Percentiles rank a stretch among this genome's conserved stretches.
phyloP scores from a whole-genome alignment of 1,140 invertebrate genomes.

The Agraylea sexmaculata region DNA sequence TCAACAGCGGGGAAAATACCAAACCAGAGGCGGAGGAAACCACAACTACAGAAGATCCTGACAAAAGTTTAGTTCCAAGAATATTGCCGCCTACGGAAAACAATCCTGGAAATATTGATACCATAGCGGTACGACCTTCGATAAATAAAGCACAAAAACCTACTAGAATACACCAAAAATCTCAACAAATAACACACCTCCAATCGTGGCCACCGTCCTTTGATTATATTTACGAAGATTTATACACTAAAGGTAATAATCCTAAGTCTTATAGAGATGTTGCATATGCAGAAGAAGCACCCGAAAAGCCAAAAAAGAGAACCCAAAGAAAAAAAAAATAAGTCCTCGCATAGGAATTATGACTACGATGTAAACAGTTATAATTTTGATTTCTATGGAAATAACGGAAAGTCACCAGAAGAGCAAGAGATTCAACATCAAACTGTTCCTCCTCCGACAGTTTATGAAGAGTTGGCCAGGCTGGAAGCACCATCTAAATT shows the following conservation, averaged over 20 bases:
- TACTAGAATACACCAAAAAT: constrained; percentile 21
- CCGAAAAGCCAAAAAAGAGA: not conserved
- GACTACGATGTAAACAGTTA: constrained; percentile 15
- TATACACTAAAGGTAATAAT: constrained; percentile 12
- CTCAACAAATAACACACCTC: constrained; percentile 12
- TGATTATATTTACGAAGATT: constrained; percentile 13
- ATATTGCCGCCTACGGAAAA: constrained; percentile 37
- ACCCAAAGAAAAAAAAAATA: constrained; percentile 12
- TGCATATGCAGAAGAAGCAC: constrained; percentile 6
- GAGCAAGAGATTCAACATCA: constrained; percentile 10
- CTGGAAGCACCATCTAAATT: constrained; percentile 11
- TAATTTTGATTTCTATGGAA: constrained; percentile 18
- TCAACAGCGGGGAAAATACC: constrained; percentile 18
- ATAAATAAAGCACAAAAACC: constrained; percentile 36
- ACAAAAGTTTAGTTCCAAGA: constrained; percentile 28
- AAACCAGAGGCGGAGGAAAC: constrained; percentile 31
- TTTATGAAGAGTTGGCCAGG: constrained; percentile 15
- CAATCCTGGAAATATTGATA: constrained; percentile 37
- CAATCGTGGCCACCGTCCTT: constrained; percentile 15
- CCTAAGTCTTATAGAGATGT: constrained; percentile 4
- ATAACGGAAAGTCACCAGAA: constrained; percentile 8
- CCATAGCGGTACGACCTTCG: constrained; percentile 35
- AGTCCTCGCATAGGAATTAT: constrained; percentile 7
- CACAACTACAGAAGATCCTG: constrained; percentile 35
- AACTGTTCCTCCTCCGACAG: constrained; percentile 15